Evolutionary conservation across 2,797 vertebrate genomes (phyloP).

Genomic region (Otolemur crassicaudatus): DNA sequence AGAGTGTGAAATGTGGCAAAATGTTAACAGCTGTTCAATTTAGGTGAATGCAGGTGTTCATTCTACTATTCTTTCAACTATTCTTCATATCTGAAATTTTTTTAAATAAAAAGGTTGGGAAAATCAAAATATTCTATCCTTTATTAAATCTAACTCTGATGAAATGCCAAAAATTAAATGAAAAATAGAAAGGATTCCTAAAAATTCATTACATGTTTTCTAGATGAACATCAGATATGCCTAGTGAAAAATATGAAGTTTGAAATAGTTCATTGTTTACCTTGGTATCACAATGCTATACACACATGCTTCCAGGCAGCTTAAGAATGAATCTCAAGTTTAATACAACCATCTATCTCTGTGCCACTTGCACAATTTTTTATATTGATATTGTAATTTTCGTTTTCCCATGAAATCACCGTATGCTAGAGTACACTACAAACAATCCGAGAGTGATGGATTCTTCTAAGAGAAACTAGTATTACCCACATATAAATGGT

Average conservation of each 20-base stretch:
- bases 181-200: not conserved
- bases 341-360: not conserved
- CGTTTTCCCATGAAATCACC: not conserved
- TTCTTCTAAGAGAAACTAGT: constrained; percentile 34
- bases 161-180: not conserved
- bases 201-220: not conserved
- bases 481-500: not conserved
- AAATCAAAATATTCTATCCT: not conserved
- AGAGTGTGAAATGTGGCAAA: not conserved
- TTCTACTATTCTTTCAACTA: constrained; percentile 34
- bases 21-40: not conserved
- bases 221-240: not conserved
- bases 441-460: not conserved
- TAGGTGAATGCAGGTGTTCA: not conserved
- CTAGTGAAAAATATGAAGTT: not conserved
- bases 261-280: not conserved
- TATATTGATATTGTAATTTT: not conserved
- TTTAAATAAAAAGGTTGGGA: constrained; percentile 28
- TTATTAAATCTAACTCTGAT: constrained; percentile 51
- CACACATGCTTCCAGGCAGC: not conserved
- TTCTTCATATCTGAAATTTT: constrained; percentile 2
- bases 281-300: not conserved
- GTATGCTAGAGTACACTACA: not conserved
- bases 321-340: not conserved
- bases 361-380: not conserved